Evolutionary conservation across 1,140 invertebrate genomes (phyloP).

Genomic region (Leptinotarsa texana): DNA sequence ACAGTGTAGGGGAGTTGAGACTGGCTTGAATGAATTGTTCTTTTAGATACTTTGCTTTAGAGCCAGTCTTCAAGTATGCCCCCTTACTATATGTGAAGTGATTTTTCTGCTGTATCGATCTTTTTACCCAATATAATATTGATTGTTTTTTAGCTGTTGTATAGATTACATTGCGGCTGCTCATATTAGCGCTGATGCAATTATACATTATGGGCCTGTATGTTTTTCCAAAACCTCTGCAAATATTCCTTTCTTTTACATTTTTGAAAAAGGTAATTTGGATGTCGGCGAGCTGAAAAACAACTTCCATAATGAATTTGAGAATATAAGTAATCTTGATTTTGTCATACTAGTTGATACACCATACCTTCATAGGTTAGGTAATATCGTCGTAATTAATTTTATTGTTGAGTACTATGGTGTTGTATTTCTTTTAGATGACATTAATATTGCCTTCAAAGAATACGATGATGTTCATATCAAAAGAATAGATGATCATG

Average conservation of each 20-base stretch:
- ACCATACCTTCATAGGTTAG: slow-evolving; percentile 40
- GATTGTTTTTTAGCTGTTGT: slow-evolving; percentile 74
- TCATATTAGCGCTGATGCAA: slow-evolving; percentile 79
- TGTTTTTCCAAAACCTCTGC: slow-evolving; percentile 78
- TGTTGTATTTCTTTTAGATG: slow-evolving; percentile 23
- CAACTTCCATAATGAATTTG: slow-evolving; percentile 25
- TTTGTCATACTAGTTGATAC: slow-evolving; percentile 42
- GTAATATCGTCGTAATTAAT: slow-evolving; percentile 28
- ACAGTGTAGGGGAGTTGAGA: too few relatives aligned
- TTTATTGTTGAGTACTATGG: not conserved
- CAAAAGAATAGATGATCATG: slow-evolving; percentile 40
- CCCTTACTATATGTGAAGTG: not conserved
- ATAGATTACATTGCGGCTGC: slow-evolving; percentile 89
- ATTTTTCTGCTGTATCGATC: not conserved
- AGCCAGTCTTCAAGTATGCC: too few relatives aligned
- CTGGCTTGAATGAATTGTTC: too few relatives aligned
- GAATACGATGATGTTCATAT: slow-evolving; percentile 52
- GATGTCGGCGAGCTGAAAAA: slow-evolving; percentile 49
- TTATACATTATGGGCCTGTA: slow-evolving; percentile 89
- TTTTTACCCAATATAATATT: not conserved
- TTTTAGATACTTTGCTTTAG: too few relatives aligned
- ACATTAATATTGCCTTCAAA: slow-evolving; percentile 46
- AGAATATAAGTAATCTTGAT: slow-evolving; percentile 17
- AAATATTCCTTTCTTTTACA: slow-evolving; percentile 72
- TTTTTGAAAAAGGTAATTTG: slow-evolving; percentile 67